Conservation (phyloP, 2,797 vertebrate genomes). For the Bradypus variegatus region DNA sequence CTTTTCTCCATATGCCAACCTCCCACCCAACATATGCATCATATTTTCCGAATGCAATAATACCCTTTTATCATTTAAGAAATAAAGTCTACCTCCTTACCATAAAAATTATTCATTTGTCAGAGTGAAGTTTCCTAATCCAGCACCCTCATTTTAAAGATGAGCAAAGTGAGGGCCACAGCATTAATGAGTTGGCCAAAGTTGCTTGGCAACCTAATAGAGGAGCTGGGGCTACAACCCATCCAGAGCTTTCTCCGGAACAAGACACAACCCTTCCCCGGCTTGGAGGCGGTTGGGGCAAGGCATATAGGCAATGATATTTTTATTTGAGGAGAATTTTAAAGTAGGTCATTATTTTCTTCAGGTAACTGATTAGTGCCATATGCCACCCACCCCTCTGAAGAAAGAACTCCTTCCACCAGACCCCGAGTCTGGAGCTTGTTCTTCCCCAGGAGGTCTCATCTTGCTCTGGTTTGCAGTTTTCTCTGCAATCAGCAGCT, state of each 20-base stretch:
- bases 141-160: neutral
- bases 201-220: neutral
- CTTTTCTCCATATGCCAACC: slow-evolving; percentile 18
- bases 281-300: neutral
- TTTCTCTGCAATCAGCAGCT: neutral
- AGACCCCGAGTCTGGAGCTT: too few species aligned
- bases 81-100: neutral
- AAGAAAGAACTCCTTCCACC: neutral
- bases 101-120: neutral
- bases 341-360: neutral
- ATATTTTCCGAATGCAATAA: neutral
- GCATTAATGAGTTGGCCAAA: neutral
- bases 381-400: neutral
- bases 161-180: neutral
- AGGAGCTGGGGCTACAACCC: neutral
- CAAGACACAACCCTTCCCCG: neutral
- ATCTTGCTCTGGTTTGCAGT: neutral
- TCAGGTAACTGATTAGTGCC: neutral
- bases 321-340: neutral
- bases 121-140: neutral
- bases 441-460: neutral
- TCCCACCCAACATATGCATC: neutral
- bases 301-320: neutral
- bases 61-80: neutral
- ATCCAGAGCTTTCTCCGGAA: neutral